Evolutionary conservation across 2,888 invertebrate species (phyloP).

Genomic region (Apamea crenata): DNA sequence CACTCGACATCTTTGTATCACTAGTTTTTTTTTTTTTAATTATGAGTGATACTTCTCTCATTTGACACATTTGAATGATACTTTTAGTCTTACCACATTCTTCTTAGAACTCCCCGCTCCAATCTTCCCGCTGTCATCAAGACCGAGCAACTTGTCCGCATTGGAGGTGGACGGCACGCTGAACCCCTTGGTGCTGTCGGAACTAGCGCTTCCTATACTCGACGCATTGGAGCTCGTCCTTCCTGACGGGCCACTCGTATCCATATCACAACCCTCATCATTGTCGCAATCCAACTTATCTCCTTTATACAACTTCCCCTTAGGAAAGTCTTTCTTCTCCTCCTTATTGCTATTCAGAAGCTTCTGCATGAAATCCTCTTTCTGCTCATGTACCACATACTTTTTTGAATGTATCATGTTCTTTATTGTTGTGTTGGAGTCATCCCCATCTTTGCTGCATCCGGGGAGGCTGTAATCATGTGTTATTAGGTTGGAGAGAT

Average conservation of each 20-base stretch:
- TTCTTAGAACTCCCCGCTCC: constrained; percentile 76
- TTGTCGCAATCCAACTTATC: constrained; percentile 78
- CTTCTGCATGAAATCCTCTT: constrained; percentile 87
- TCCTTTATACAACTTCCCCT: constrained; percentile 86
- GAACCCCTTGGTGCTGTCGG: constrained; percentile 83
- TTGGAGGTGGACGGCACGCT: constrained; percentile 86
- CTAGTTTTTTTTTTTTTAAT: too few relatives aligned
- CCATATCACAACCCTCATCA: constrained; percentile 78
- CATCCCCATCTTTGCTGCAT: constrained; percentile 84
- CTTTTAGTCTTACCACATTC: constrained; percentile 73
- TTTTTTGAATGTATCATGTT: constrained; percentile 82
- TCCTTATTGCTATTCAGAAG: constrained; percentile 81
- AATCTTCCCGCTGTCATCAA: constrained; percentile 77
- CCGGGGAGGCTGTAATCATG: constrained; percentile 83
- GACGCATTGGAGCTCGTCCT: constrained; percentile 85
- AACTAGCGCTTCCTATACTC: constrained; percentile 83
- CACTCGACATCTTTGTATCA: too few relatives aligned
- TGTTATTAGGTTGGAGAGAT: constrained; percentile 77
- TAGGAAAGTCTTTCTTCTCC: constrained; percentile 85
- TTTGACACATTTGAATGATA: not conserved
- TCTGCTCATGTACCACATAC: constrained; percentile 73
- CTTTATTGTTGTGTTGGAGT: constrained; percentile 83
- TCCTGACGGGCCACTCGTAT: constrained; percentile 78
- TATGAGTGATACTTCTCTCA: too few relatives aligned
- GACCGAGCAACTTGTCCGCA: constrained; percentile 84